Evolutionary conservation across 2,113 vertebrate species (phyloP), one percentile per base, ranked within the genome.

Genomic region (Chlorodrepanis virens): DNA sequence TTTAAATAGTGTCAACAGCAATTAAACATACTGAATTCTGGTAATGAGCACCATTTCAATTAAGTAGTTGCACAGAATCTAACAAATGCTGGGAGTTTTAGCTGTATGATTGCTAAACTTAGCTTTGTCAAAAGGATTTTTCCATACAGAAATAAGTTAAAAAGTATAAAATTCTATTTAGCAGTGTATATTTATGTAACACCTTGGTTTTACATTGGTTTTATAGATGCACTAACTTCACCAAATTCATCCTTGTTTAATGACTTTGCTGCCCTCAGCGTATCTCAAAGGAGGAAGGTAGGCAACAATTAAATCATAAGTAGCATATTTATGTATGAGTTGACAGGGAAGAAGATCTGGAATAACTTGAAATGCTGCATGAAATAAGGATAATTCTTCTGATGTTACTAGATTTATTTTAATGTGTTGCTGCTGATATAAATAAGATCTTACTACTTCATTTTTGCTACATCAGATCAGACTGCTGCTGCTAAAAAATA

Each of bases 211-310:
- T 74, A 91, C 23, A 10, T 93, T 96, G 90, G 71, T 95, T 92
- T 96, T 96, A 57, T 97, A 99, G 99, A 99, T 98, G 97, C 98
- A 96, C 97, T 99, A 94, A 99, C 98, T 98, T 99, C 99, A 93
- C 98, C 99, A 82, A 98, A 98, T 96, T 99, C 99, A 83, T 99
- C 99, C 79, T 98, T 99, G 97, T 99, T 99, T 97, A 99, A 99
- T 98, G 99, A 99, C 97, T 99, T 99, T 98, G 98, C 98, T 98
- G 99, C 98, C 97, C 99, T 99, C 96, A 99, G 98, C 61, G 98
- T 99, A 96, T 99, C 99, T 94, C 99, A 99, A 97, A 99, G 99
- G 97, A 99, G 99, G 97, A 99, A 99, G 99, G 99, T 99, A 98
- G 97, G 98, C 91, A 67, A 75, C 71, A 75, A 45, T 74, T 85